Evolutionary conservation across 2,113 vertebrate species (phyloP), one percentile per base, ranked within the genome.

Genomic region (Notechis scutatus): DNA sequence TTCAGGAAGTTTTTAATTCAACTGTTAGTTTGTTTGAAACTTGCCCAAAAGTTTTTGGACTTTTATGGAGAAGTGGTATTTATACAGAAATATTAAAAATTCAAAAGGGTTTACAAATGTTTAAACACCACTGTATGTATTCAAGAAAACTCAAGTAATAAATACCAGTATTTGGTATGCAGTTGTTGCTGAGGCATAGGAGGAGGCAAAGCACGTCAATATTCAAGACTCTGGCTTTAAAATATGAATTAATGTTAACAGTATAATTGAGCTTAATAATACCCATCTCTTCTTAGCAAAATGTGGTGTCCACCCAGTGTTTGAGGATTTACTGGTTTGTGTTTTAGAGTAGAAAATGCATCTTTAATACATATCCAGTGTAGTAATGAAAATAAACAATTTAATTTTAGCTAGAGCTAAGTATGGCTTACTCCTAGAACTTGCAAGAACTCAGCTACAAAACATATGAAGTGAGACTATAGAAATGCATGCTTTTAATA

Each of bases 211-310:
- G 6, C 20, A 42, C 21, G 34, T 42, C 15, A 42, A 6, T 87
- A 29, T 87, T 50, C 23, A 52, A 87, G 45, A 52, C 91, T 24
- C 45, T 29, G 26, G 64, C 85, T 59, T 45, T 89, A 47, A 47
- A 26, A 56, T 85, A 92, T 14, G 9, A 93, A 50, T 93, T 92
- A 93, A 90, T 56, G 1, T 59, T 47, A 87, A 88, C 52, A 61
- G 3, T 91, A 8, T 85, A 52, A 21, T 12, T 90, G 42, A 91
- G 29, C 89, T 2, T 87, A 24, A 50, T 85, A 91, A 29, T 21
- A 42, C 81, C 87, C 0, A 34, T 94, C 93, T 95, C 2, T 93
- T 50, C 45, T 56, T 24, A 0, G 50, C 69, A 23, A 87, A 59
- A 26, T n/a, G 8, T 18, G 3, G 9, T 47, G 1, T 87, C 24